Base-by-base conservation (phyloP, 2,888 invertebrate genomes). In the Limnephilus rhombicus region DNA sequence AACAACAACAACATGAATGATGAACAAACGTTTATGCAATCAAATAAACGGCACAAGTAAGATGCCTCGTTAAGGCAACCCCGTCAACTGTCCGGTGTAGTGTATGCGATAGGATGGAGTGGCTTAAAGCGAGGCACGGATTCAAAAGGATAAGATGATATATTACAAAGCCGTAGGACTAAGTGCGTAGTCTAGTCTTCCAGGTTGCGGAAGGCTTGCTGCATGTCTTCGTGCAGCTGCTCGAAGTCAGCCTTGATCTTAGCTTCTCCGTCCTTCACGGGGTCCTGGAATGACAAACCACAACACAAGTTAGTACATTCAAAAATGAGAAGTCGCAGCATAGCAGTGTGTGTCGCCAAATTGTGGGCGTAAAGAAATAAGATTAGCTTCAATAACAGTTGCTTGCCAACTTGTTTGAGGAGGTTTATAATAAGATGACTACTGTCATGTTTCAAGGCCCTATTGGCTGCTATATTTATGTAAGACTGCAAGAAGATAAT, bases 161-260 rank as follows among this genome's bases (percentile, higher is more conserved):
- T 92, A 89, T 93, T 91, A 93, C 90, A 93, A 91, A 83, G 90
- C 81, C 37, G 34, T 53, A 85, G 80, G 87, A 92, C 53, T 31
- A 81, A 31, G 82, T 86, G 83, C 82, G 24, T 53, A 41, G 85
- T 94, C 97, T 98, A 99, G 96, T 99, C 99, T 97, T 99, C 99
- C 95, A 99, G 97, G 97, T 99, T 99, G 96, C 99, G 98, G 97
- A 99, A 99, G 94, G 99, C 98, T 95, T 98, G 98, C 94, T 99
- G 98, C 97, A 99, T 99, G 95, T 99, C 99, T 96, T 99, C 99
- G 94, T 99, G 97, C 91, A 99, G 96, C 95, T 99, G 99, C 95
- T 99, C 99, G 95, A 98, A 99, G 95, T 99, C 99, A 87, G 98
- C 98, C 96, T 98, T 98, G 96, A 99, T 99, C 96, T 99, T 99